Percentiles rank a stretch among this genome's conserved stretches.
These are phyloP conservation scores for Lutjanus argentimaculatus DNA, from an alignment of 2,797 vertebrate genomes.

Conservation along the genomic window DNA sequence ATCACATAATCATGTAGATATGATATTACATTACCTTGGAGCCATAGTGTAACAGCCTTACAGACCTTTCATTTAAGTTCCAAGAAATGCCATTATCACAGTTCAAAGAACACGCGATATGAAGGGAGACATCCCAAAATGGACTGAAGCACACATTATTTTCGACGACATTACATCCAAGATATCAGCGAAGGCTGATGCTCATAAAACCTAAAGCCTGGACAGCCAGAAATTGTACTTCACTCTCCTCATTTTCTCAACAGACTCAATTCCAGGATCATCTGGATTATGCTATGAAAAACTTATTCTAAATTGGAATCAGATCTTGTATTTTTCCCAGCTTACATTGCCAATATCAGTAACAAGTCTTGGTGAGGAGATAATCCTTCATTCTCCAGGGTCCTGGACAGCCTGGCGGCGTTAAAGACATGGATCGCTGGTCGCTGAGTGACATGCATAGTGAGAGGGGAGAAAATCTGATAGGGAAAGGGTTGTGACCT, in stretches of 20 bases:
- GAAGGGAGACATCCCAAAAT: not conserved
- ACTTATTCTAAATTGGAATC: constrained; percentile 19
- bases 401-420: not conserved
- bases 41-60: not conserved
- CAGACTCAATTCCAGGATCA: constrained; percentile 37
- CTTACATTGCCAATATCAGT: constrained; percentile 27
- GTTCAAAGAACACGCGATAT: not conserved
- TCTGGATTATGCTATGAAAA: constrained; percentile 41
- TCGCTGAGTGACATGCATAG: constrained; percentile 41
- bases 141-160: not conserved
- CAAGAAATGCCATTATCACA: not conserved
- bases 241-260: constrained; percentile 14
- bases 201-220: not conserved
- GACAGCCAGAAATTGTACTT: not conserved
- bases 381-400: constrained; percentile 52
- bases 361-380: constrained; percentile 34
- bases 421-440: constrained; percentile 32
- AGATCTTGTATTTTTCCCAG: constrained; percentile 33
- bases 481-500: constrained; percentile 31
- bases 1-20: no score
- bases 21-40: not conserved
- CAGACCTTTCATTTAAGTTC: not conserved
- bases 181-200: not conserved
- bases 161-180: not conserved
- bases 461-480: constrained; percentile 51